Evolutionary conservation across 2,113 vertebrate species (phyloP).

Genomic region (Mus pahari): DNA sequence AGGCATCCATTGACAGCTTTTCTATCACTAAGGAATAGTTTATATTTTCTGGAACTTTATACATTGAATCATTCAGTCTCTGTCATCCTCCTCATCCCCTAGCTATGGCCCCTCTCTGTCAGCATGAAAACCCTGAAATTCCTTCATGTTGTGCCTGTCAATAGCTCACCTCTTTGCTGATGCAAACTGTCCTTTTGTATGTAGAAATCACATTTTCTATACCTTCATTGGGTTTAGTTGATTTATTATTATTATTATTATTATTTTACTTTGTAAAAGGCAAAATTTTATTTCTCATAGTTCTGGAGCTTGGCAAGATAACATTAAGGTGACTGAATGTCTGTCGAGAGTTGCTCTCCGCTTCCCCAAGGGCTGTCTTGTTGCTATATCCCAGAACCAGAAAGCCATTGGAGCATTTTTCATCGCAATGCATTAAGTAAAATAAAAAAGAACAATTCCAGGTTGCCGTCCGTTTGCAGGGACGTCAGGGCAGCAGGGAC

Average conservation of each 20-base stretch:
- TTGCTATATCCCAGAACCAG: slow-evolving; percentile 85
- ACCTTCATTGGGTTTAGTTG: not conserved
- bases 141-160: not conserved
- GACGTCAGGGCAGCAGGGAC: not conserved
- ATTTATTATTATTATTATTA: not conserved
- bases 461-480: not conserved
- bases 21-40: not conserved
- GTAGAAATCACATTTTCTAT: not conserved
- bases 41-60: slow-evolving; percentile 40
- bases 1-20: not conserved
- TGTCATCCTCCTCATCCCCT: not conserved
- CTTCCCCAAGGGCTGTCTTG: not conserved
- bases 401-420: slow-evolving; percentile 87
- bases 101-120: slow-evolving; percentile 9
- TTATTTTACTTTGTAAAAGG: not conserved
- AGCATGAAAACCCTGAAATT: not conserved
- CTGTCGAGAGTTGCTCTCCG: not conserved
- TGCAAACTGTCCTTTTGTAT: not conserved
- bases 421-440: slow-evolving; percentile 71
- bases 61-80: not conserved
- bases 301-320: not conserved
- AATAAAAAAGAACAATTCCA: slow-evolving; percentile 58
- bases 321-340: not conserved
- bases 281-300: not conserved
- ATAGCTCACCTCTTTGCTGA: not conserved